Base-by-base conservation (phyloP, 2,888 invertebrate genomes). In the Siphlonurus alternatus region DNA sequence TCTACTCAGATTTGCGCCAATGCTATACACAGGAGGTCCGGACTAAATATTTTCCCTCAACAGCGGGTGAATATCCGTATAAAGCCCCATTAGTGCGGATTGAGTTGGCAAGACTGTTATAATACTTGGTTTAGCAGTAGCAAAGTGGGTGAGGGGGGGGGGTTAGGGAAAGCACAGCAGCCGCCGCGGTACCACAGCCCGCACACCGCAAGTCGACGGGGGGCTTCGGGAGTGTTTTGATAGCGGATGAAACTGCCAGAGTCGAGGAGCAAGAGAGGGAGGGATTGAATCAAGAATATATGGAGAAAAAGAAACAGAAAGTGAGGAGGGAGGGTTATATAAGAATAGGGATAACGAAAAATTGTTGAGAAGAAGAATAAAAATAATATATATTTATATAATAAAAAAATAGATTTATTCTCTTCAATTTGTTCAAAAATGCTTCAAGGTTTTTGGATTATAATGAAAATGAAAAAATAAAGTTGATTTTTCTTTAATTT, bases 121-220 rank as follows among this genome's bases (percentile, higher is more conserved):
- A 38, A 38, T 38, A 38, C 38, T 38, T 38, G 38, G 38, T 38
- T 38, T 38, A 38, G 15, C 38, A 38, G 38, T 38, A 38, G 38
- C 61, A 25, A 25, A 25, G 61, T 61, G 61, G 61, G 61, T 61
- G 25, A 61, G 23, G 10, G 20, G 19, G n/a, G 51, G 38, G 22
- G 18, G 61, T 19, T 15, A 61, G 61, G 61, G 25, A 23, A 25
- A 25, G 5, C 25, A 61, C 38, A 38, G 38, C 38, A 38, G 38
- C 38, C 38, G 38, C 38, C 38, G 38, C 15, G 38, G 15, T 38
- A 38, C 38, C 38, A 15, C 38, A 5, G 38, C 38, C 38, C 38
- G 38, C 38, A 15, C 38, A 10, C 38, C 38, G 38, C 38, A 10
- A 10, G 7, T 38, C 38, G 5, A 38, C 38, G 38, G 15, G 38